Conservation (phyloP, 2,113 vertebrate genomes). For the Oophaga pumilio region DNA sequence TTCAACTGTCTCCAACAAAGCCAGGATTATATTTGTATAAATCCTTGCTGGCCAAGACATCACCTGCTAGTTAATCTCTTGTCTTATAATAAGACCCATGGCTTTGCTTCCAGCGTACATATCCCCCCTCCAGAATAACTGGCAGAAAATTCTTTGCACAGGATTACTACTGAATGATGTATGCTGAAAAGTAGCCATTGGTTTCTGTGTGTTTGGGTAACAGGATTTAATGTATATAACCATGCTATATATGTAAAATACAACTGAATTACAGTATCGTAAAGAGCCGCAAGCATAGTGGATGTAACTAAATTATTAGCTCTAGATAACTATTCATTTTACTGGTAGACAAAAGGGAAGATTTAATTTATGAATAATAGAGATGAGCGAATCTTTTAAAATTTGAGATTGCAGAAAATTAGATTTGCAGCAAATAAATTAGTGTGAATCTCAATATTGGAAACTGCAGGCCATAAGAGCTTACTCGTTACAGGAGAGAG, state of each 20-base stretch:
- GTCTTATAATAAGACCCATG: conserved; percentile 52
- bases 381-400: too few species aligned
- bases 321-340: background rate
- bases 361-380: too few species aligned
- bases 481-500: too few species aligned
- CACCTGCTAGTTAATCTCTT: conserved; percentile 56
- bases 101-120: conserved; percentile 39
- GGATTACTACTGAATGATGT: conserved; percentile 33
- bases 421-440: too few species aligned
- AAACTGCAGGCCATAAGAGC: too few species aligned
- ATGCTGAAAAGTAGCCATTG: conserved; percentile 4
- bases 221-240: background rate
- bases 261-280: background rate
- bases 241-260: background rate
- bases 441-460: too few species aligned
- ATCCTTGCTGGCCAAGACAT: conserved; percentile 54
- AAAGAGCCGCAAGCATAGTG: background rate
- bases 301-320: background rate
- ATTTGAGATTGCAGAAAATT: too few species aligned
- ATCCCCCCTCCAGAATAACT: conserved; percentile 39
- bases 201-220: conserved; percentile 1
- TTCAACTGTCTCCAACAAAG: conserved; percentile 53
- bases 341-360: too few species aligned
- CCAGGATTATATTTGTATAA: conserved; percentile 54
- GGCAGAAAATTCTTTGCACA: conserved; percentile 31